These are phyloP conservation scores for Teleogryllus occipitalis DNA, from an alignment of 1,140 invertebrate species.

Conservation along the genomic window DNA sequence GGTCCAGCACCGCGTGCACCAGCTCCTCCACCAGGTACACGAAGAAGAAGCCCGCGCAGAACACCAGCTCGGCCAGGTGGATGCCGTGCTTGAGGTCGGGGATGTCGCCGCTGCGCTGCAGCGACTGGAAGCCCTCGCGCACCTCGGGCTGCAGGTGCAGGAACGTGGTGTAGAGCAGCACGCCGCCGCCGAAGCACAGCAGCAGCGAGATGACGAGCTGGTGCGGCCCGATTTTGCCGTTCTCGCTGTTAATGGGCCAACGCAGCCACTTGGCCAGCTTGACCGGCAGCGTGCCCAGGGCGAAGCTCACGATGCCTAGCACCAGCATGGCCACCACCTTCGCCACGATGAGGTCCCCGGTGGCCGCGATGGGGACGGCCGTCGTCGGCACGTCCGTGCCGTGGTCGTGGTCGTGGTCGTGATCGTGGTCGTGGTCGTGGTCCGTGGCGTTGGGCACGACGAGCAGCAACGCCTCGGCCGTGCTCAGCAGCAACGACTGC, in stretches of 20 bases:
- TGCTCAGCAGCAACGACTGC: neutral
- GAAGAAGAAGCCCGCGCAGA: constrained; percentile 62
- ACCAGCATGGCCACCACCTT: constrained; percentile 61
- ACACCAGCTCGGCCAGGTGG: constrained; percentile 55
- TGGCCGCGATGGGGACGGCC: neutral
- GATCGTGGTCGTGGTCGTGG: neutral
- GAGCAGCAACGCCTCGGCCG: neutral
- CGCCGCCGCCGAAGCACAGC: constrained; percentile 72
- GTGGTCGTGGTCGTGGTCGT: neutral
- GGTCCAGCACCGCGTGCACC: constrained; percentile 50
- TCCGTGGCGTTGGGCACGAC: neutral
- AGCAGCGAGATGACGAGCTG: constrained; percentile 48
- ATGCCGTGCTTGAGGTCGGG: constrained; percentile 29
- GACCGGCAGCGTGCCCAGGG: constrained; percentile 57
- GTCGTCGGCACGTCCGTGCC: neutral
- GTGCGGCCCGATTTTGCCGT: neutral
- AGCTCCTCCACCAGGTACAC: constrained; percentile 64
- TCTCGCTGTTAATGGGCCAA: constrained; percentile 26
- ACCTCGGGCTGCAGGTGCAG: constrained; percentile 71
- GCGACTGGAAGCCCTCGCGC: constrained; percentile 42
- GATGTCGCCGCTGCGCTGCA: constrained; percentile 34
- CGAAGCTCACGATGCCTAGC: constrained; percentile 56
- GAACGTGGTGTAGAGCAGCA: constrained; percentile 67
- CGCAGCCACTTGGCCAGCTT: constrained; percentile 38
- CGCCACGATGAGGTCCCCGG: constrained; percentile 37